These are phyloP conservation scores for Potorous gilbertii DNA, from an alignment of 2,797 vertebrate genomes.

Conservation along the genomic window DNA sequence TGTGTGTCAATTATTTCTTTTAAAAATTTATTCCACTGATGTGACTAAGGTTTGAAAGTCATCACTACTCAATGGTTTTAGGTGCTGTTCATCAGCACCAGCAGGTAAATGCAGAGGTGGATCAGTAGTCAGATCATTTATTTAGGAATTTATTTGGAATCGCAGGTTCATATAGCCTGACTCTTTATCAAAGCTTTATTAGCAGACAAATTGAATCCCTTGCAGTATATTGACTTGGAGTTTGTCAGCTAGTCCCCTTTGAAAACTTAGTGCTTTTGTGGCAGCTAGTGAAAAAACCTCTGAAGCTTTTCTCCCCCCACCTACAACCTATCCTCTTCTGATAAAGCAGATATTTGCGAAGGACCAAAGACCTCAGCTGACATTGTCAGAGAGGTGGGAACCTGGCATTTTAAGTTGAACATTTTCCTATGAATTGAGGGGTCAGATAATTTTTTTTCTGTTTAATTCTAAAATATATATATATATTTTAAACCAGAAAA, in stretches of 20 bases:
- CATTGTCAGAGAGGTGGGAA: neutral
- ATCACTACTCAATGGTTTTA: slow-evolving; percentile 35
- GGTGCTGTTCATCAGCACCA: slow-evolving; percentile 5
- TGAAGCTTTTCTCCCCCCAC: neutral
- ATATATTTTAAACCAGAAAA: neutral
- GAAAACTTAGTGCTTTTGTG: slow-evolving; percentile 13
- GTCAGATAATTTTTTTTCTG: neutral
- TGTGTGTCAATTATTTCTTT: neutral
- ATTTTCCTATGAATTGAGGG: neutral
- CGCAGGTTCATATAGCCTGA: slow-evolving; percentile 6
- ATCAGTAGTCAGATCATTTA: slow-evolving; percentile 51
- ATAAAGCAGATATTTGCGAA: neutral
- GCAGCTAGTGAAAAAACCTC: neutral
- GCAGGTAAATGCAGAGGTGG: slow-evolving; percentile 43
- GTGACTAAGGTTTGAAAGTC: slow-evolving; percentile 6
- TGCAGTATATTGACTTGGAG: neutral
- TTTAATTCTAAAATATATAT: neutral
- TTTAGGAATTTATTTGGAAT: slow-evolving; percentile 40
- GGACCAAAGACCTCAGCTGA: neutral
- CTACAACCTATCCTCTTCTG: neutral
- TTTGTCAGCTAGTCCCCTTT: slow-evolving; percentile 36
- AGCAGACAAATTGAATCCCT: neutral
- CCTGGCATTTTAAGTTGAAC: neutral
- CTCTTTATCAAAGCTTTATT: slow-evolving; percentile 19
- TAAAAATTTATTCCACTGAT: slow-evolving; percentile 4